Base-by-base conservation (phyloP, 2,888 invertebrate species). In the Serrognathus titanus region DNA sequence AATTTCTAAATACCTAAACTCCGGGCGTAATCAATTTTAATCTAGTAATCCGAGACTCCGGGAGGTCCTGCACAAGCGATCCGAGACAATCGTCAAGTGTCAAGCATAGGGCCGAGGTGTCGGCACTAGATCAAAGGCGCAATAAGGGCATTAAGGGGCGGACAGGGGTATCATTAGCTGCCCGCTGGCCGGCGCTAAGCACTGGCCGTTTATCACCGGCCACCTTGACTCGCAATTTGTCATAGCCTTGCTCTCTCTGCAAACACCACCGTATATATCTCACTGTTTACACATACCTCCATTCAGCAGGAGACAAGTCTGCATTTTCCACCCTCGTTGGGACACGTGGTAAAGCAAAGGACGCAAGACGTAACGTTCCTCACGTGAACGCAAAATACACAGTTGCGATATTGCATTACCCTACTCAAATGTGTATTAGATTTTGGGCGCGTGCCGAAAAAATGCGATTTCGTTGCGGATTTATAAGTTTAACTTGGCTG, bases 81-180 rank as follows among this genome's bases (percentile, higher is more conserved):
- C 43, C 43, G 43, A 43, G 31, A 43, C 52, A 52, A 52, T 52
- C 52, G 43, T 43, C 43, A 43, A 43, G 52, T 52, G 52, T 52
- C 52, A 52, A 52, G 43, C 35, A 43, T 35, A 31, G 31, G 52
- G 61, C 59, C 56, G 62, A 70, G 68, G 73, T 73, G 74, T 74
- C 73, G 73, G 74, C 73, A 72, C 67, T 75, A 75, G 75, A 77
- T 77, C 77, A 77, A 77, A 77, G 75, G 73, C 72, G 73, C 73
- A 75, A 76, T 74, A 75, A 74, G 75, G 73, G 75, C 71, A 71
- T 72, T 71, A 71, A 71, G 71, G 75, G 74, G 74, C 71, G 75
- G 73, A 71, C 72, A 70, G 71, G 65, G 74, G 74, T 71, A 73
- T 76, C 77, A 76, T 76, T 77, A 76, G 75, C 74, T 68, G 71